These are phyloP conservation scores for Lycocerus yunnanus DNA, from an alignment of 2,888 invertebrate species.

Conservation along the genomic window DNA sequence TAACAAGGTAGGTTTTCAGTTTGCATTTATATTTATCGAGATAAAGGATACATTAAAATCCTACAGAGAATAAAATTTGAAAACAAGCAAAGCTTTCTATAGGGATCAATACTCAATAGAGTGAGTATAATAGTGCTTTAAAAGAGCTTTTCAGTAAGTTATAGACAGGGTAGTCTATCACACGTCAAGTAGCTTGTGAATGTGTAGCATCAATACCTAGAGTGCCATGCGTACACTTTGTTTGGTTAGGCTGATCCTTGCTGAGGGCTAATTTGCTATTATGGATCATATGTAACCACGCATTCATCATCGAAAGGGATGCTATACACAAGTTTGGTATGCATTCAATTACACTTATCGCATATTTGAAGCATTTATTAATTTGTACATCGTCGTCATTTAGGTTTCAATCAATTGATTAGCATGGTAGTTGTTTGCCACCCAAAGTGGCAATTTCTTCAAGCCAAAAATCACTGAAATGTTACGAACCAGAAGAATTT, in stretches of 20 bases:
- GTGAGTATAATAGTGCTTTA: constrained; percentile 27
- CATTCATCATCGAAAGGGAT: constrained; percentile 24
- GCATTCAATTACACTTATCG: constrained; percentile 1
- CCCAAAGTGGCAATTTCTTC: too few species aligned
- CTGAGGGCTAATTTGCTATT: constrained; percentile 38
- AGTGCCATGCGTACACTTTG: constrained; percentile 34
- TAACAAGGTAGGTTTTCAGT: not conserved
- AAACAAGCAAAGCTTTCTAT: constrained; percentile 24
- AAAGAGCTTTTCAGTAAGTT: constrained; percentile 33
- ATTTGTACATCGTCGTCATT: not conserved
- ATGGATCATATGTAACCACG: constrained; percentile 32
- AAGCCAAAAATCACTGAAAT: not conserved
- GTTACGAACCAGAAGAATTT: not conserved
- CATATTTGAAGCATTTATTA: not conserved
- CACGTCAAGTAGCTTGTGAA: constrained; percentile 28
- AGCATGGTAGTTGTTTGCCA: too few species aligned
- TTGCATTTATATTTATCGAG: not conserved
- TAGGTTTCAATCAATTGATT: not conserved
- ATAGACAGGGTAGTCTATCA: constrained; percentile 32
- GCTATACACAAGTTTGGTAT: not conserved
- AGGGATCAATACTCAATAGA: constrained; percentile 31
- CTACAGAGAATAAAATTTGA: not conserved
- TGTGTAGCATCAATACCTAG: constrained; percentile 33
- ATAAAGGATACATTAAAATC: constrained; percentile 1
- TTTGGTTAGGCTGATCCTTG: constrained; percentile 41